Evolutionary conservation across 64 coral and sea anemone species (phyloP).

Genomic region (Astreopora myriophthalma): DNA sequence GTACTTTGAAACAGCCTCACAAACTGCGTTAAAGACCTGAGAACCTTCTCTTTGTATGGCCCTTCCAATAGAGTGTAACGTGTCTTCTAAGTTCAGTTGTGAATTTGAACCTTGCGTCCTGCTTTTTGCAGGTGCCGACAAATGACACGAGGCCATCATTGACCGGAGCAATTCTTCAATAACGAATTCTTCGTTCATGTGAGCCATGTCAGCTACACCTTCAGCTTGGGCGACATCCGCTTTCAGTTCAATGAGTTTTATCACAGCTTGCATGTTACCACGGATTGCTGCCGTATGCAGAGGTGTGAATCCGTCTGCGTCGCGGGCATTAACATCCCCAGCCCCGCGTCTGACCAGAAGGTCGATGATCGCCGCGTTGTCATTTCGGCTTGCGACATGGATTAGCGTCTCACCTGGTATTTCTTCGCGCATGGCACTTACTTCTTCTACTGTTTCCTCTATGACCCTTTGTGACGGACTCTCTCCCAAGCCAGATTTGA

Average conservation of each 20-base stretch:
- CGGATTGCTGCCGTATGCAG: not conserved
- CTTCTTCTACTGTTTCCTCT: not conserved
- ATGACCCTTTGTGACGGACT: not conserved
- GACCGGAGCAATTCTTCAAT: not conserved
- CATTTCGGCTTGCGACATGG: not conserved
- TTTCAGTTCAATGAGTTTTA: not conserved
- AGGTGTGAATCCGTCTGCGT: not conserved
- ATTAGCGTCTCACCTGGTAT: not conserved
- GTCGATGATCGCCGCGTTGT: not conserved
- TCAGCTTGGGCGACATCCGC: not conserved
- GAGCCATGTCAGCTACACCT: not conserved
- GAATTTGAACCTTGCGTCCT: too few relatives aligned
- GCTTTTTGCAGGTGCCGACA: too few relatives aligned
- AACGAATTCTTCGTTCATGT: not conserved
- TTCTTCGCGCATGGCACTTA: too few relatives aligned
- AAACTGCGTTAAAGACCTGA: too few relatives aligned
- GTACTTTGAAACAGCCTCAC: too few relatives aligned
- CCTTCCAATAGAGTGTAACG: too few relatives aligned
- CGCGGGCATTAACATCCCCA: not conserved
- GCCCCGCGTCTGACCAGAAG: not conserved
- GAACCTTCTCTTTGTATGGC: too few relatives aligned
- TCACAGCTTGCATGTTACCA: constrained; percentile 4
- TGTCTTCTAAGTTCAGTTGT: too few relatives aligned
- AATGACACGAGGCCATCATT: not conserved
- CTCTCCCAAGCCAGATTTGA: not conserved